Percentiles rank a stretch among this genome's conserved stretches.
These are phyloP conservation scores for Leucoraja ocellata DNA, from an alignment of 2,797 vertebrate genomes.

Conservation along the genomic window DNA sequence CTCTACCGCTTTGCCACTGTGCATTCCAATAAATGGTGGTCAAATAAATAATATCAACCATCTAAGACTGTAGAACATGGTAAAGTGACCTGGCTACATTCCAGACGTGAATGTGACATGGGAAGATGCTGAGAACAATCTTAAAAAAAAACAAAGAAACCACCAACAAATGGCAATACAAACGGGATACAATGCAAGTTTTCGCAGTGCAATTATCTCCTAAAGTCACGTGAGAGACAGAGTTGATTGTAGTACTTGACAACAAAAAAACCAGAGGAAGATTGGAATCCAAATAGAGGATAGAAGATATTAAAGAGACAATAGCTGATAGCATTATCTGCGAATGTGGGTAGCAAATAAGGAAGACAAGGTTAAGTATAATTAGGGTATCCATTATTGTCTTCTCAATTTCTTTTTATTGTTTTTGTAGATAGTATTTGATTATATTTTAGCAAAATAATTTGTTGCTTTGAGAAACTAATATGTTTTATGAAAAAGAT, in stretches of 20 bases:
- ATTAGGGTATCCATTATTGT: background rate
- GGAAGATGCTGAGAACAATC: background rate
- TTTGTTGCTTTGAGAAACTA: background rate
- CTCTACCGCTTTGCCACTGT: too few relatives aligned
- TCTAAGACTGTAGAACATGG: background rate
- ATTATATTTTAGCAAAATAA: background rate
- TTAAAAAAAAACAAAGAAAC: background rate
- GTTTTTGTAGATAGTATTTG: background rate
- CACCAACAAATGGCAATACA: background rate
- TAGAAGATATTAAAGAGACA: background rate
- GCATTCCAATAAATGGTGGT: background rate
- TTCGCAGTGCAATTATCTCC: background rate
- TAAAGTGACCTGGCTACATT: background rate
- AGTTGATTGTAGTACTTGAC: slow-evolving; percentile 13
- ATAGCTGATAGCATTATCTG: background rate
- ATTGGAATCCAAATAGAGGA: background rate
- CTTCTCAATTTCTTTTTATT: background rate
- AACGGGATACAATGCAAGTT: background rate
- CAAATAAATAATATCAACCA: slow-evolving; percentile 7
- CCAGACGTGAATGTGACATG: background rate
- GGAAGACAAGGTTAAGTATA: background rate
- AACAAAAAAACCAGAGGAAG: background rate
- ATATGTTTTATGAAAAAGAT: background rate
- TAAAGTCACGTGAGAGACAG: background rate
- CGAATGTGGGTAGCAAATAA: background rate